phyloP scores from a whole-genome alignment of 2,797 vertebrate species.

The Buceros bicornis region DNA sequence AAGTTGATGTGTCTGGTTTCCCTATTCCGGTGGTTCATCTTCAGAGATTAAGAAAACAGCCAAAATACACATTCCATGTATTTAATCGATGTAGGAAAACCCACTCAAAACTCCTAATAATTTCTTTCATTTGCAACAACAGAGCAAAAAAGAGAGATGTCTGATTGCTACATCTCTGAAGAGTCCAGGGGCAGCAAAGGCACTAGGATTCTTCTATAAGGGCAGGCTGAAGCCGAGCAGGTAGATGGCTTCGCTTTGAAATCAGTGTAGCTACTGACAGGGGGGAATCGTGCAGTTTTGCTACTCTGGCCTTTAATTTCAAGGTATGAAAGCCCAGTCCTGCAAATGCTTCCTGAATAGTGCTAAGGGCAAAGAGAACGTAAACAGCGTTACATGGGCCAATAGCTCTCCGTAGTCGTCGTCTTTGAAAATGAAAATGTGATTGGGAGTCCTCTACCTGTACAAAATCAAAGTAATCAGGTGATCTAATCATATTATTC shows the following conservation, averaged over 20 bases:
- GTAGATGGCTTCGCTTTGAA: not conserved
- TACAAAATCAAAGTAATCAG: conserved; percentile 34
- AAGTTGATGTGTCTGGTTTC: not conserved
- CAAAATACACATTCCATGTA: not conserved
- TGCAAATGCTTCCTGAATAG: not conserved
- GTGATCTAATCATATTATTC: conserved; percentile 28
- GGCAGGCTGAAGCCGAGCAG: not conserved
- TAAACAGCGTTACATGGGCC: not conserved
- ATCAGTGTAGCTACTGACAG: not conserved
- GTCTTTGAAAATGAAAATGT: conserved; percentile 43
- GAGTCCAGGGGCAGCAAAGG: conserved; percentile 20
- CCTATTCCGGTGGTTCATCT: not conserved
- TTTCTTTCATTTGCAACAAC: conserved; percentile 31
- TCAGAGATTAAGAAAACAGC: conserved; percentile 2
- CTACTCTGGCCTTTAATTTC: not conserved
- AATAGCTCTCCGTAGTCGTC: conserved; percentile 11
- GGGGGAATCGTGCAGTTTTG: not conserved
- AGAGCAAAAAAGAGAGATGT: not conserved
- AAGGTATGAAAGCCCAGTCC: not conserved
- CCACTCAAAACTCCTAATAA: not conserved
- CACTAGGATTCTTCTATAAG: not conserved
- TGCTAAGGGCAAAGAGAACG: conserved; percentile 38
- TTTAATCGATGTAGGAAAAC: not conserved
- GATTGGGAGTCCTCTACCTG: conserved; percentile 30
- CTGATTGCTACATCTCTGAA: not conserved